Evolutionary conservation across 2,113 vertebrate species (phyloP).

Genomic region (Promerops cafer): DNA sequence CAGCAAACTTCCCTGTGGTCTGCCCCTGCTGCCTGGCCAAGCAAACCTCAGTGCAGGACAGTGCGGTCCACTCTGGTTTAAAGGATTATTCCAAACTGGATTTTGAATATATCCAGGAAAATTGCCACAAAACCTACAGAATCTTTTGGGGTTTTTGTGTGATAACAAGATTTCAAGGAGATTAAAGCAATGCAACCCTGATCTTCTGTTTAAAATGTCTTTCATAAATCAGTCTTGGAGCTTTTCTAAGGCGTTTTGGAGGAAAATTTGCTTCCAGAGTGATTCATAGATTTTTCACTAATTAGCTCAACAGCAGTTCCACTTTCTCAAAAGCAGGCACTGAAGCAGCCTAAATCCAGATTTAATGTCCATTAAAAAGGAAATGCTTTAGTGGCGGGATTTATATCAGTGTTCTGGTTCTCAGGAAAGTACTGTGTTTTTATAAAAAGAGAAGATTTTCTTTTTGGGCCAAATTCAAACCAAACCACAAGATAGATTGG

Average conservation of each 20-base stretch:
- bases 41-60: not conserved
- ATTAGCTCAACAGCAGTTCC: not conserved
- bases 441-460: not conserved
- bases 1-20: not conserved
- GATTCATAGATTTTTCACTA: constrained; percentile 12
- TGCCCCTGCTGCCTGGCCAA: not conserved
- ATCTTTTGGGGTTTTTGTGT: rapidly evolving
- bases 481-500: not conserved
- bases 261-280: not conserved
- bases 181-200: not conserved
- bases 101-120: not conserved
- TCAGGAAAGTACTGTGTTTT: not conserved
- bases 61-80: not conserved
- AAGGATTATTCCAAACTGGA: not conserved
- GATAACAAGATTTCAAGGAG: not conserved
- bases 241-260: not conserved
- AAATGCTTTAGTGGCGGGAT: not conserved
- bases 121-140: not conserved
- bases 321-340: not conserved
- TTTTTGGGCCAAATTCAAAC: not conserved
- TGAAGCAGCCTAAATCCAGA: not conserved
- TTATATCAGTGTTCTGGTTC: not conserved
- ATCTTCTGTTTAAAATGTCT: not conserved
- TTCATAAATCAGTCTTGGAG: not conserved
- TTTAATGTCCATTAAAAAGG: not conserved